These are phyloP conservation scores for Lerema accius DNA, from an alignment of 1,140 invertebrate genomes.

Conservation along the genomic window DNA sequence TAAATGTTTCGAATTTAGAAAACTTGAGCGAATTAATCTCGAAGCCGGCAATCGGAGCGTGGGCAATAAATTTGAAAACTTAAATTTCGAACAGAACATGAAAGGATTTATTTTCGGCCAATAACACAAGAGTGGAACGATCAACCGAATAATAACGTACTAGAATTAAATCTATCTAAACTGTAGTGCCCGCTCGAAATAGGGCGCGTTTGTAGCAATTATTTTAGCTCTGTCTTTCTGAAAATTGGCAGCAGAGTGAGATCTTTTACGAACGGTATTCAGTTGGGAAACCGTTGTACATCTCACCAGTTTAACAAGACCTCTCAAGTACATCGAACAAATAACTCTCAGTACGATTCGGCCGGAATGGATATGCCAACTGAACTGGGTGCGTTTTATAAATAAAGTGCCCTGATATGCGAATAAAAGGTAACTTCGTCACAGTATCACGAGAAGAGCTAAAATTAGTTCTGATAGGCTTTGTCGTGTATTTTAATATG, in stretches of 20 bases:
- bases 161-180: slow-evolving; percentile 79
- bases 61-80: slow-evolving; percentile 28
- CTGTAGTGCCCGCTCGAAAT: slow-evolving; percentile 73
- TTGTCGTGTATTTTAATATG: slow-evolving; percentile 16
- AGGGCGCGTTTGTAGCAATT: slow-evolving; percentile 80
- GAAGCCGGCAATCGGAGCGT: slow-evolving; percentile 19
- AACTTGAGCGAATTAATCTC: slow-evolving; percentile 16
- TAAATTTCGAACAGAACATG: slow-evolving; percentile 34
- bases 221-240: slow-evolving; percentile 82
- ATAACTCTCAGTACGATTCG: slow-evolving; percentile 19
- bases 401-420: slow-evolving; percentile 73
- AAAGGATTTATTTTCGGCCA: slow-evolving; percentile 43
- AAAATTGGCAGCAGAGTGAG: slow-evolving; percentile 80
- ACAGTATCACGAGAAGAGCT: slow-evolving; percentile 11
- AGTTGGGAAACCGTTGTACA: slow-evolving; percentile 77
- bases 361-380: slow-evolving; percentile 54
- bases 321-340: slow-evolving; percentile 51
- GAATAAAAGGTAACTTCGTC: slow-evolving; percentile 70
- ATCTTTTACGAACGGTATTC: slow-evolving; percentile 77
- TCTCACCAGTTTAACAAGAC: slow-evolving; percentile 53
- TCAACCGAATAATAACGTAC: slow-evolving; percentile 65
- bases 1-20: slow-evolving; percentile 21
- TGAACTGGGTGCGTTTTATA: slow-evolving; percentile 66
- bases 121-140: slow-evolving; percentile 45
- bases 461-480: slow-evolving; percentile 24